phyloP scores from a whole-genome alignment of 2,888 invertebrate species.

The Drosophila meridionalis region DNA sequence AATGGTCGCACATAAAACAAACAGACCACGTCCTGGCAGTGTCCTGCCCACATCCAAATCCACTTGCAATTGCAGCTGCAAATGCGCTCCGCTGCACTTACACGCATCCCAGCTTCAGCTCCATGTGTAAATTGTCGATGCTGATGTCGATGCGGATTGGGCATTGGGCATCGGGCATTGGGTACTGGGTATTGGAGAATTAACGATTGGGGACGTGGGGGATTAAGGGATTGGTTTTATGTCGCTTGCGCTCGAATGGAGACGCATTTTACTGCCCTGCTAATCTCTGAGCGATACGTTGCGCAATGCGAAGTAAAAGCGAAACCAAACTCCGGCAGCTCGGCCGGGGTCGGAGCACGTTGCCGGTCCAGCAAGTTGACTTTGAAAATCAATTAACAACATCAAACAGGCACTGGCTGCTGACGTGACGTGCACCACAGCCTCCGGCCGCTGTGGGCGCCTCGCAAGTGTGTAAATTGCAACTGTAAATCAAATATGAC shows the following conservation, averaged over 20 bases:
- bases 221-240: conserved; percentile 72
- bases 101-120: conserved; percentile 61
- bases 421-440: conserved; percentile 19
- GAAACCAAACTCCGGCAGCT: conserved; percentile 54
- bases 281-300: conserved; percentile 67
- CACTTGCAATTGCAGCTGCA: conserved; percentile 74
- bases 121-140: conserved; percentile 57
- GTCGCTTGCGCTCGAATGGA: conserved; percentile 78
- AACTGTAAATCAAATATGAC: conserved; percentile 82
- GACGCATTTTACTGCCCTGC: conserved; percentile 76
- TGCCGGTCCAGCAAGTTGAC: conserved; percentile 72
- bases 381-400: conserved; percentile 85
- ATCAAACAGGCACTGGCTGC: conserved; percentile 83
- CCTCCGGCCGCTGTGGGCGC: conserved; percentile 15
- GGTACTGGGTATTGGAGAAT: conserved; percentile 15
- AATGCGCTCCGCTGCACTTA: conserved; percentile 77
- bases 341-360: neutral
- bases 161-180: neutral
- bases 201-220: conserved; percentile 33
- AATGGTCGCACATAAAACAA: conserved; percentile 80
- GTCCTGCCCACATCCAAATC: conserved; percentile 66
- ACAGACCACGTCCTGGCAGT: conserved; percentile 63
- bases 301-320: conserved; percentile 53
- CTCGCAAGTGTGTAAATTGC: conserved; percentile 77
- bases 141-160: conserved; percentile 41